Base-by-base conservation (phyloP, 2,888 invertebrate genomes). In the Criorhina ranunculi region DNA sequence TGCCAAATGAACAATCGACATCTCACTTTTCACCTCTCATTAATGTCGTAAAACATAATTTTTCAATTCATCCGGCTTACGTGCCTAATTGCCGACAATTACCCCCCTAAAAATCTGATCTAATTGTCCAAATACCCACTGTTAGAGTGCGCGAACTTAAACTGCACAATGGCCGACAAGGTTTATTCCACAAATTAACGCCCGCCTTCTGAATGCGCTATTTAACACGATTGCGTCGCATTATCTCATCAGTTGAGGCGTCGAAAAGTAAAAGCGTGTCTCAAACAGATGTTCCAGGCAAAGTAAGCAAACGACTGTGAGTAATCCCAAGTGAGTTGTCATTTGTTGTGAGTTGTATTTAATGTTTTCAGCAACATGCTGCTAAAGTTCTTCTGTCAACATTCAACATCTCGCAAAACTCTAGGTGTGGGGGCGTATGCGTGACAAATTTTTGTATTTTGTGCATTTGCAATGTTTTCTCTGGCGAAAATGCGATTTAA, bases 351-450 rank as follows among this genome's bases (percentile, higher is more conserved):
- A n/a, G 15, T 15, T n/a, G n/a, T n/a, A n/a, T n/a, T 62, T 37
- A 42, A 42, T 72, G 12, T 35, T 64, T n/a, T 35, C 12, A 35
- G 15, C 11, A 53, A 49, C 44, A 64, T 17, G 46, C 8, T 37
- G n/a, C 53, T 51, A 24, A 46, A 24, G 24, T 60, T 44, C 7
- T 46, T 17, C 24, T 64, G 62, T 57, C 19, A 62, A 31, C 46
- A 29, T 35, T 53, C 19, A n/a, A n/a, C 11, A 17, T 33, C n/a
- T 46, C 49, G 24, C 24, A 24, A 59, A 29, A 12, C 12, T 42
- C 8, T 37, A 42, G 76, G 17, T 33, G 64, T 49, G 51, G 81
- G 31, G 81, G 76, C 76, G 81, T 81, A 76, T 70, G 75, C 69
- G 81, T 75, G 59, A 64, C 69, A 9, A 5, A 12, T 44, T 31